Evolutionary conservation across 2,888 invertebrate genomes (phyloP), one percentile per base, ranked within the genome.

Genomic region (Pimpla rufipes): DNA sequence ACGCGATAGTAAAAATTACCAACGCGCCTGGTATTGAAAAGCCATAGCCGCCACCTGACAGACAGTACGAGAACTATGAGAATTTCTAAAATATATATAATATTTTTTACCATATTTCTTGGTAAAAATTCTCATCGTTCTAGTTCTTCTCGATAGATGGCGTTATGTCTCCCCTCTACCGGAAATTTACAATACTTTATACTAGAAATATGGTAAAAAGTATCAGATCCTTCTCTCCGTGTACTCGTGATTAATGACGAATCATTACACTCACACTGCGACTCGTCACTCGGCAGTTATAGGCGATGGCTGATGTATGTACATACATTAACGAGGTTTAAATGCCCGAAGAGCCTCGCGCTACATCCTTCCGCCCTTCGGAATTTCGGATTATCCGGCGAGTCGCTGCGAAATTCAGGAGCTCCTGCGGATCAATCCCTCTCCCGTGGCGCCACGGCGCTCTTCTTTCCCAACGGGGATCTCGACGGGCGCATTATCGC

Each of bases 201-300:
- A n/a, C n/a, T n/a, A n/a, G n/a, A n/a, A n/a, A n/a, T n/a, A n/a
- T n/a, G n/a, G n/a, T n/a, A n/a, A n/a, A n/a, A n/a, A n/a, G n/a
- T n/a, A n/a, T n/a, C n/a, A n/a, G n/a, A n/a, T n/a, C n/a, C n/a
- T n/a, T n/a, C n/a, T n/a, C n/a, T n/a, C n/a, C n/a, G n/a, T n/a
- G n/a, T n/a, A n/a, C n/a, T n/a, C n/a, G 42, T 21, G 66, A 73
- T 77, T 35, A 74, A 77, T 83, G 73, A 68, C 67, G 29, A 42
- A 47, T 77, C 76, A 47, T 70, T 50, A 70, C 29, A 80, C 62
- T 21, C 23, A 73, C 52, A 67, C 13, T n/a, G n/a, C 21, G 1
- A 62, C 35, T 68, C 68, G 66, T 62, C 52, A 50, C 35, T 45
- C 50, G 37, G 64, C 23, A n/a, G 21, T 67, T 47, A 79, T 52